Evolutionary conservation across 2,888 invertebrate genomes (phyloP).

Genomic region (Chrysolina americana): DNA sequence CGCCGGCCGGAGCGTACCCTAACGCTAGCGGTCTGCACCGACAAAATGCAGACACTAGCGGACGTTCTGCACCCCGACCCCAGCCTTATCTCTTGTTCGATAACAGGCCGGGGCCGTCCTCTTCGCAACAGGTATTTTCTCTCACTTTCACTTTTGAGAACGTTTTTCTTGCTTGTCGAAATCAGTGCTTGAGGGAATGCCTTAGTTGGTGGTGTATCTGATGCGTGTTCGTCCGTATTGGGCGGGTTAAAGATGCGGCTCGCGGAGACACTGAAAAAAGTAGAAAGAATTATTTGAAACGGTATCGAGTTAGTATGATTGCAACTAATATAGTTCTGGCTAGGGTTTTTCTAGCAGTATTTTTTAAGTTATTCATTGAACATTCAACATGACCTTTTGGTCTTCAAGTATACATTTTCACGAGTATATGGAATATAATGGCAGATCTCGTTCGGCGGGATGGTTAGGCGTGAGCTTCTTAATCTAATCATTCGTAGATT

Average conservation of each 20-base stretch:
- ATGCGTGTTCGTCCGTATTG: neutral
- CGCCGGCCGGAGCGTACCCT: conserved; percentile 64
- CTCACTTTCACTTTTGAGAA: neutral
- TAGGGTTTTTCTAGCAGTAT: too few species aligned
- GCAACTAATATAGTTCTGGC: too few species aligned
- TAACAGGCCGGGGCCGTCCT: conserved; percentile 60
- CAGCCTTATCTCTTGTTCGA: conserved; percentile 64
- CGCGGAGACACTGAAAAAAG: too few species aligned
- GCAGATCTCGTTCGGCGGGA: too few species aligned
- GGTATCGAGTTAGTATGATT: too few species aligned
- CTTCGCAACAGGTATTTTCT: conserved; percentile 62
- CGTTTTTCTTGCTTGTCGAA: conserved; percentile 34
- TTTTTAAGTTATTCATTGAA: too few species aligned
- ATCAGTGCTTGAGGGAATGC: conserved; percentile 46
- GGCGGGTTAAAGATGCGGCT: neutral
- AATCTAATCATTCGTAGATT: too few species aligned
- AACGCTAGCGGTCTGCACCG: conserved; percentile 64
- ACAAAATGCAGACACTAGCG: conserved; percentile 64
- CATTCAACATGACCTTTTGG: too few species aligned
- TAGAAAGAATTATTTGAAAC: too few species aligned
- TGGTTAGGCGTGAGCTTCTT: too few species aligned
- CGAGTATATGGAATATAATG: too few species aligned
- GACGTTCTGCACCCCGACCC: conserved; percentile 64
- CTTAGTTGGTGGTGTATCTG: neutral
- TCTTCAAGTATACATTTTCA: too few species aligned